Base-by-base conservation (phyloP, 1,140 invertebrate species). In the Mycetomoellerius zeteki region DNA sequence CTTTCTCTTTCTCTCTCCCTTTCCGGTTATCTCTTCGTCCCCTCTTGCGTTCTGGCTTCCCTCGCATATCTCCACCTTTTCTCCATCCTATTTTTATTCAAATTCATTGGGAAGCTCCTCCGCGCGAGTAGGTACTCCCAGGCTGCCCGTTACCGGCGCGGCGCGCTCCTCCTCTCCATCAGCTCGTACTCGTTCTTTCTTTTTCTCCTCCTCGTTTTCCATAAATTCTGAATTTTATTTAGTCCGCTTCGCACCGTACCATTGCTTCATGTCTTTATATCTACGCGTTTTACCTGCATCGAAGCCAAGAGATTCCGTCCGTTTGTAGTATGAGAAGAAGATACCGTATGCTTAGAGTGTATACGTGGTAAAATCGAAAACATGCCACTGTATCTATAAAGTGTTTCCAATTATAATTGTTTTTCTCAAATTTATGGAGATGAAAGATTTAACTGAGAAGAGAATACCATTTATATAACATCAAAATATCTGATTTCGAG, bases 141-240 rank as follows among this genome's bases (percentile, higher is more conserved):
- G 30, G 47, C 58, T 52, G 60, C 33, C 69, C 69, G 47, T 86
- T 82, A 82, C 89, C 82, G 60, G 21, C 50, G 30, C 85, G 58
- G 30, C 56, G 43, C 24, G 58, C 50, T 80, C 56, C 16, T 62
- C 58, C 52, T 73, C 21, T 72, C 12, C 8, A 75, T 82, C 50
- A 56, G 24, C 85, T 50, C 86, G 30, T n/a, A n/a, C 67, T 86
- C 75, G 33, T 73, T 56, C 43, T 47, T 52, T 30, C 21, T 64
- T 50, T 69, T 77, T 88, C 86, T 82, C 88, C 86, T 85, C 80
- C 88, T 86, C 86, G 86, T 91, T 94, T 94, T 94, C 92, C 93
- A 94, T 94, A 94, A 94, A 94, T 94, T 94, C 91, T 92, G 84
- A 87, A 92, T 94, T 94, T 94, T 94, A 94, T 94, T 94, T 91